Evolutionary conservation across 2,888 invertebrate genomes (phyloP).

Genomic region (Apotomis turbidana): DNA sequence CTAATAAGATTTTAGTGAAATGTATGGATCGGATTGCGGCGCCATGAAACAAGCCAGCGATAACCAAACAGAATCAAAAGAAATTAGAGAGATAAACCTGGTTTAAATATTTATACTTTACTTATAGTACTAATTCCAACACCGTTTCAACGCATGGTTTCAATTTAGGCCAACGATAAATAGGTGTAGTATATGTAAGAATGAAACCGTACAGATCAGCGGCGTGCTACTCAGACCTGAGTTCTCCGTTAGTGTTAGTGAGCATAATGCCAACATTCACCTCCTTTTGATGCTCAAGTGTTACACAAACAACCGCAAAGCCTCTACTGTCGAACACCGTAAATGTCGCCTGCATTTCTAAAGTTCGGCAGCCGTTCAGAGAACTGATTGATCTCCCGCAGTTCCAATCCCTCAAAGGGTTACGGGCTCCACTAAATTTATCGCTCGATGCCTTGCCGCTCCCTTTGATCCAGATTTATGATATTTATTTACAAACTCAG

Average conservation of each 20-base stretch:
- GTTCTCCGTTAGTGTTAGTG: slow-evolving; percentile 9
- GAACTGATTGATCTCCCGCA: slow-evolving; percentile 55
- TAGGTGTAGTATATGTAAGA: not conserved
- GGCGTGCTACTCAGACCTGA: not conserved
- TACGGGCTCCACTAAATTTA: slow-evolving; percentile 56
- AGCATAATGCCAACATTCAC: slow-evolving; percentile 8
- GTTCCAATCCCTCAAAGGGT: slow-evolving; percentile 57
- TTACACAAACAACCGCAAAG: slow-evolving; percentile 13
- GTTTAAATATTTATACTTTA: no score
- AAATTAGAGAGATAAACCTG: no score
- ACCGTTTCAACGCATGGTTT: not conserved
- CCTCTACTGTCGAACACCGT: slow-evolving; percentile 9
- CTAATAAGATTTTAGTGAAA: not conserved
- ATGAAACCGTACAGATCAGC: not conserved
- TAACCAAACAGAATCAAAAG: no score
- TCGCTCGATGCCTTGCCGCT: slow-evolving; percentile 40
- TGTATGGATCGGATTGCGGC: not conserved
- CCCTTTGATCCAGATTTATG: slow-evolving; percentile 41
- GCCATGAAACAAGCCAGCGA: not conserved
- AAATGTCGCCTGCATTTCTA: slow-evolving; percentile 44
- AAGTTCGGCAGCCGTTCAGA: slow-evolving; percentile 22
- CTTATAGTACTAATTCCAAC: not conserved
- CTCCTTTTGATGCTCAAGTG: not conserved
- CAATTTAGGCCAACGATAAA: not conserved
- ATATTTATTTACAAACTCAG: slow-evolving; percentile 33